Evolutionary conservation across 2,888 invertebrate species (phyloP).

Genomic region (Hypercompe scribonia): DNA sequence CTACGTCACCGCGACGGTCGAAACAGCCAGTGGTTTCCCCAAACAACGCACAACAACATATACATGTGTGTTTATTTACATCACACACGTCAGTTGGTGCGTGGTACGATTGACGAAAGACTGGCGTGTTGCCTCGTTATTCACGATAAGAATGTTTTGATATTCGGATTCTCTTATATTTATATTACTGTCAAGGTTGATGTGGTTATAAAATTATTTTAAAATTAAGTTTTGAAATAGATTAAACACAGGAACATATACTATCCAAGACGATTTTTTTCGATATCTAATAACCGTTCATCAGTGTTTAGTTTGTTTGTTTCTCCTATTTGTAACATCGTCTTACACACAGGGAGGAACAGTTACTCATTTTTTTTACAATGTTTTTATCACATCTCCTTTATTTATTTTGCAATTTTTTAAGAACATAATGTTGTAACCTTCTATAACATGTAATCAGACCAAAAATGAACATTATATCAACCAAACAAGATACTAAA

Average conservation of each 20-base stretch:
- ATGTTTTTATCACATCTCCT: background rate
- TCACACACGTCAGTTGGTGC: constrained; percentile 32
- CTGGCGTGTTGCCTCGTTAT: background rate
- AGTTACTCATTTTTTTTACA: background rate
- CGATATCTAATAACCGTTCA: no score
- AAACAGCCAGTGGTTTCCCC: constrained; percentile 50
- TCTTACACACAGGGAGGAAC: background rate
- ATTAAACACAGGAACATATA: background rate
- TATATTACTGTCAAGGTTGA: background rate
- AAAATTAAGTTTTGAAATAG: background rate
- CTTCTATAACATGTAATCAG: background rate
- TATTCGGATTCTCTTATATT: background rate
- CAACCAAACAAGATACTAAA: background rate
- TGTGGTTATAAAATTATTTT: background rate
- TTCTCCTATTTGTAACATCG: background rate
- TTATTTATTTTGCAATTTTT: background rate
- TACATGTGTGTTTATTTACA: constrained; percentile 50
- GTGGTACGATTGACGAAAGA: constrained; percentile 32
- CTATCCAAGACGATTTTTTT: background rate
- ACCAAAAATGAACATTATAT: background rate
- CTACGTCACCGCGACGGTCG: constrained; percentile 22
- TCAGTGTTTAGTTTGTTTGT: background rate
- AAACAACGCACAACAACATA: constrained; percentile 51
- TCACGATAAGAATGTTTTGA: background rate
- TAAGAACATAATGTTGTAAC: background rate